Evolutionary conservation across 2,113 vertebrate genomes (phyloP).

Genomic region (Cygnus buccinator): DNA sequence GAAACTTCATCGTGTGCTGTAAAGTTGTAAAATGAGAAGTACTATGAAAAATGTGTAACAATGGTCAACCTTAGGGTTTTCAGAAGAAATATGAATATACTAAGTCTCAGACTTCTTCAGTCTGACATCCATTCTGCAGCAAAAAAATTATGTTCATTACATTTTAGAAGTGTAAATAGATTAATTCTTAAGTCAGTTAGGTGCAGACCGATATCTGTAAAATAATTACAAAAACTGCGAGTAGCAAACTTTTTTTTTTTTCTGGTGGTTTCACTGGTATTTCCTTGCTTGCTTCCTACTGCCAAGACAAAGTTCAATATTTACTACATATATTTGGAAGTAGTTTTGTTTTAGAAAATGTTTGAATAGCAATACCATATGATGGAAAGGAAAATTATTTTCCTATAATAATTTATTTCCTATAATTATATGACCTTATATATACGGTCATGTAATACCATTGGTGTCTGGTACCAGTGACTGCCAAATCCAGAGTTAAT

Average conservation of each 20-base stretch:
- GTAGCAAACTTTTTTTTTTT: neutral
- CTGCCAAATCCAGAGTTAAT: neutral
- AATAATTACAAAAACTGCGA: neutral
- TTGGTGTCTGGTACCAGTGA: neutral
- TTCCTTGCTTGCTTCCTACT: neutral
- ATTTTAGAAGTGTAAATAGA: neutral
- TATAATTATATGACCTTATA: too few relatives aligned
- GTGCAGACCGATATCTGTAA: neutral
- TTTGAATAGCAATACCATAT: neutral
- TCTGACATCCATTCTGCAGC: neutral
- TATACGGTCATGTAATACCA: neutral
- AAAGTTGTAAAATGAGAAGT: neutral
- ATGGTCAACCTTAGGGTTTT: neutral
- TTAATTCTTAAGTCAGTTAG: neutral
- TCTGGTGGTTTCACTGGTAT: neutral
- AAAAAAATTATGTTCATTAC: neutral
- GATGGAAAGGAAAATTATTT: neutral
- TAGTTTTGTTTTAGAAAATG: neutral
- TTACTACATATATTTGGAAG: neutral
- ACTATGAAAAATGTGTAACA: neutral
- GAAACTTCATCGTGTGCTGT: neutral
- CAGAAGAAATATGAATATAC: neutral
- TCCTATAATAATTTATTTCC: too few relatives aligned
- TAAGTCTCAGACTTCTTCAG: neutral
- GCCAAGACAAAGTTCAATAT: neutral